Conservation (phyloP, 2,888 invertebrate species). For the Ennomos quercinarius region DNA sequence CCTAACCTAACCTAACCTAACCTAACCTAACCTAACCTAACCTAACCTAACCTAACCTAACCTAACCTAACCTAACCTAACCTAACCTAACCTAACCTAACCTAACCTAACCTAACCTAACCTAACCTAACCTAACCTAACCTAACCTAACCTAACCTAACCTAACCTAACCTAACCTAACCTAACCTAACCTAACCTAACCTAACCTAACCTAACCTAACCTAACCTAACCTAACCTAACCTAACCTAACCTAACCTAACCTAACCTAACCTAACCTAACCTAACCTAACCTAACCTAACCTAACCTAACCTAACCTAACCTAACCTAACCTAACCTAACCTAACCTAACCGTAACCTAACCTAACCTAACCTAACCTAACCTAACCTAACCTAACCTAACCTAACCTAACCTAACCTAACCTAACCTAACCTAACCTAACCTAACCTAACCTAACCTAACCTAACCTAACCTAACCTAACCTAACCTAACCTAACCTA, state of each 20-base stretch:
- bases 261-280: constrained; percentile 23
- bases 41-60: constrained; percentile 21
- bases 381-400: constrained; percentile 7
- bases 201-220: constrained; percentile 22
- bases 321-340: constrained; percentile 20
- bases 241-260: constrained; percentile 21
- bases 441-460: constrained; percentile 18
- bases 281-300: constrained; percentile 20
- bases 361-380: constrained; percentile 21
- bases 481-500: constrained; percentile 18
- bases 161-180: constrained; percentile 22
- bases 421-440: constrained; percentile 15
- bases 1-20: constrained; percentile 23
- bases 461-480: constrained; percentile 21
- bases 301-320: constrained; percentile 20
- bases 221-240: constrained; percentile 22
- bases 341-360: constrained; percentile 21
- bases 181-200: constrained; percentile 22
- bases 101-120: constrained; percentile 21
- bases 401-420: constrained; percentile 20
- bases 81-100: constrained; percentile 21
- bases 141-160: constrained; percentile 23
- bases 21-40: constrained; percentile 23
- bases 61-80: constrained; percentile 23
- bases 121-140: constrained; percentile 23